phyloP scores from a whole-genome alignment of 2,888 invertebrate genomes.

The Agrochola lychnidis region DNA sequence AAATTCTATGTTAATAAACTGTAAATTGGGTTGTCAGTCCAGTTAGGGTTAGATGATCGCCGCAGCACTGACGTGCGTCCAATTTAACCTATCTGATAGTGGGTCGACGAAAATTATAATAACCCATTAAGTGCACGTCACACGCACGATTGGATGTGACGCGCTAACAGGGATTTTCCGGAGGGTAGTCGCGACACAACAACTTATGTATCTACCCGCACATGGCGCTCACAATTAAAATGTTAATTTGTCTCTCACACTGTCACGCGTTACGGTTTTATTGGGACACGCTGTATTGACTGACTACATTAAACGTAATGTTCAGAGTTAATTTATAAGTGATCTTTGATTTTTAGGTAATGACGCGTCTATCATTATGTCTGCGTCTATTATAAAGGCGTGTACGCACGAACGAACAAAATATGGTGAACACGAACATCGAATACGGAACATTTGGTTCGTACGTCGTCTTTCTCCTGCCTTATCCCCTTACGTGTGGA shows the following conservation, averaged over 20 bases:
- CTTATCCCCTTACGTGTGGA: too few species aligned
- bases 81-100: constrained; percentile 77
- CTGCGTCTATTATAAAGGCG: too few species aligned
- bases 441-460: too few species aligned
- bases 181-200: constrained; percentile 67
- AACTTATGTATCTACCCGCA: constrained; percentile 67
- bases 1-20: constrained; percentile 44
- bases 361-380: not conserved
- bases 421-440: too few species aligned
- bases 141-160: constrained; percentile 82
- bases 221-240: constrained; percentile 83
- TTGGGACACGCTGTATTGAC: constrained; percentile 47
- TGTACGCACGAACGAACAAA: too few species aligned
- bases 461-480: too few species aligned
- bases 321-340: constrained; percentile 7
- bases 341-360: constrained; percentile 12
- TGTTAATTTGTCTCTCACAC: constrained; percentile 78
- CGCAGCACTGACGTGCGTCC: constrained; percentile 65
- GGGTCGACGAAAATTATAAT: constrained; percentile 82
- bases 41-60: constrained; percentile 39
- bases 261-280: constrained; percentile 65
- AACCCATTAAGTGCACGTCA: constrained; percentile 86
- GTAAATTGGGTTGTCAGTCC: constrained; percentile 60
- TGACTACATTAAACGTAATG: constrained; percentile 35
- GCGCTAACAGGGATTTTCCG: constrained; percentile 79